Conservation (phyloP, 2,797 vertebrate genomes). For the Rhinophrynus dorsalis region DNA sequence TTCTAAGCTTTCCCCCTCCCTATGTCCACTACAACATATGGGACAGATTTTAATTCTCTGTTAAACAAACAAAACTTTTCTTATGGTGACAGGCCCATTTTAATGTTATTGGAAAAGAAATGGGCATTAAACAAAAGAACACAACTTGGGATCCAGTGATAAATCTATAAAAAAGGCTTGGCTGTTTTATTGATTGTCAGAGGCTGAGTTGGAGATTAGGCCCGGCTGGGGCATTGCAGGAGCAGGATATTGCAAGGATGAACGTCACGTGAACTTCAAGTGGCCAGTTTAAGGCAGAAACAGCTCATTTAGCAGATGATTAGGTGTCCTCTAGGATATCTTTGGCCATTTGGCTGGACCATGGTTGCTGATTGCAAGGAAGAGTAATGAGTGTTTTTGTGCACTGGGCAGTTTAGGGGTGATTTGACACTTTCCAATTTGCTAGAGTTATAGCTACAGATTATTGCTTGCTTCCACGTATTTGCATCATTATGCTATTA, state of each 20-base stretch:
- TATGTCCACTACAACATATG: too few species aligned
- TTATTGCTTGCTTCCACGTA: not conserved
- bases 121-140: too few species aligned
- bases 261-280: conserved; percentile 35
- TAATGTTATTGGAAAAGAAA: too few species aligned
- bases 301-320: conserved; percentile 41
- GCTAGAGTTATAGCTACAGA: not conserved
- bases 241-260: conserved; percentile 29
- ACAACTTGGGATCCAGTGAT: not conserved
- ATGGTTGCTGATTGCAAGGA: conserved; percentile 35
- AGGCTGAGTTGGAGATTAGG: conserved; percentile 3
- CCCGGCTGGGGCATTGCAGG: not conserved
- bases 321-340: conserved; percentile 30
- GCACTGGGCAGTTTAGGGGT: conserved; percentile 4
- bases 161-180: conserved; percentile 12
- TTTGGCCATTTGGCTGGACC: conserved; percentile 23
- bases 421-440: conserved; percentile 6
- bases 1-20: too few species aligned
- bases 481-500: not conserved
- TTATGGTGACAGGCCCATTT: too few species aligned
- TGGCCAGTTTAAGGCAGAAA: conserved; percentile 31
- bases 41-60: too few species aligned
- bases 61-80: too few species aligned
- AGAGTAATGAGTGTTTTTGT: conserved; percentile 29
- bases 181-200: conserved; percentile 32